These are phyloP conservation scores for Xenopus laevis DNA, from an alignment of 2,113 vertebrate genomes.

Conservation along the genomic window DNA sequence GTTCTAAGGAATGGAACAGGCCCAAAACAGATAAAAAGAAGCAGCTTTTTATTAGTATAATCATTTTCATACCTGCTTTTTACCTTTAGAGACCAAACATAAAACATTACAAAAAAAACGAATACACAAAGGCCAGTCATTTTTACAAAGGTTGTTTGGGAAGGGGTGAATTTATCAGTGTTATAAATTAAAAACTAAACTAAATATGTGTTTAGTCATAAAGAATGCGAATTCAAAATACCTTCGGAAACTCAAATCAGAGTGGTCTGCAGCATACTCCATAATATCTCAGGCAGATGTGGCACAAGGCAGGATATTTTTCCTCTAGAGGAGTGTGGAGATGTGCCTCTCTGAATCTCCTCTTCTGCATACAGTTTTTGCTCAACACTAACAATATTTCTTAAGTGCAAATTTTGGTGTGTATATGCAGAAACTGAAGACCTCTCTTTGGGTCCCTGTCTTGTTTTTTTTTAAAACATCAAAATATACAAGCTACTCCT, in stretches of 20 bases:
- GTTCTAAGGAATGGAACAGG: constrained; percentile 38
- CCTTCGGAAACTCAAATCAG: constrained; percentile 31
- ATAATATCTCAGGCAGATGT: constrained; percentile 23
- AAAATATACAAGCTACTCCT: too few relatives aligned
- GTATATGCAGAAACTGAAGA: not conserved
- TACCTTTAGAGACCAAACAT: constrained; percentile 49
- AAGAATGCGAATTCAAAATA: constrained; percentile 32
- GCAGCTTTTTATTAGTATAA: constrained; percentile 38
- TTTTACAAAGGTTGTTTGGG: constrained; percentile 39
- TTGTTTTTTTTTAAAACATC: not conserved
- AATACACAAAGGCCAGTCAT: constrained; percentile 46
- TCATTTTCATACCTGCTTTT: constrained; percentile 48
- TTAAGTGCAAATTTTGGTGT: constrained; percentile 33
- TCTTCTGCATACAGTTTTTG: constrained; percentile 21
- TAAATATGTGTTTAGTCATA: constrained; percentile 21
- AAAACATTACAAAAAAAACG: constrained; percentile 48
- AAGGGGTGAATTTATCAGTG: constrained; percentile 26
- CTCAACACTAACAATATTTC: constrained; percentile 17
- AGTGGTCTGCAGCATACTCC: constrained; percentile 33
- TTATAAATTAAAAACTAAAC: constrained; percentile 46
- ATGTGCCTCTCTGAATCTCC: constrained; percentile 22
- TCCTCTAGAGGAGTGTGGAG: constrained; percentile 4
- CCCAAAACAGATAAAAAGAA: constrained; percentile 42
- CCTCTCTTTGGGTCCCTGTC: not conserved
- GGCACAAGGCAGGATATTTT: constrained; percentile 25